Base-by-base conservation (phyloP, 2,888 invertebrate species). In the Cremastinae sp. region DNA sequence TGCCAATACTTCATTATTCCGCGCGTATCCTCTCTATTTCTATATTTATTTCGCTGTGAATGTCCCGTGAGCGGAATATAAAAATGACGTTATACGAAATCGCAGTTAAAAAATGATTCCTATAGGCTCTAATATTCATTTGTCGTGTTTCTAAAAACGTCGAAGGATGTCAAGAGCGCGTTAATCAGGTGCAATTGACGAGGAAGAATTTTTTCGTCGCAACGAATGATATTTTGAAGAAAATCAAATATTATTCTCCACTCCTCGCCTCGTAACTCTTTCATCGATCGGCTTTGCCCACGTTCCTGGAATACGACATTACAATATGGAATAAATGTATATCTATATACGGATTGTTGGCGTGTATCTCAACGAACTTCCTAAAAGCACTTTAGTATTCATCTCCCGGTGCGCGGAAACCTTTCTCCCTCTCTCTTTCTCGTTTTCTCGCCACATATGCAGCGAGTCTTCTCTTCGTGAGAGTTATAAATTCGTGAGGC, bases 361-460 rank as follows among this genome's bases (percentile, higher is more conserved):
- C 36, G 10, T 38, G 34, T 41, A 34, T 28, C 61, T 41, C 38
- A 72, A 76, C 58, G 53, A 22, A 76, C 58, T 69, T 65, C 72
- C 73, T n/a, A 64, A 76, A 75, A 76, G 73, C 69, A 73, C 73
- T 76, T 76, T 76, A 34, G 76, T 76, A 76, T 76, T 76, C 76
- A 36, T 38, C 43, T 54, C 53, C 75, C 59, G 65, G 65, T 58
- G 71, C 75, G 41, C 61, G 75, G 22, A 75, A 75, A 75, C 58
- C 47, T 61, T 9, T 59, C 34, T 51, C 59, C 34, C 53, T 28
- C 4, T 28, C 4, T 28, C 28, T 28, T 28, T 41, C 41, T 22
- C 53, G 10, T 53, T 14, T 65, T 54, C 70, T 36, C 65, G 56
- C 41, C 51, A 43, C 71, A 61, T 65, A 56, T 74, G 65, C 65